Evolutionary conservation across 1,140 invertebrate genomes (phyloP).

Genomic region (Portunus trituberculatus): DNA sequence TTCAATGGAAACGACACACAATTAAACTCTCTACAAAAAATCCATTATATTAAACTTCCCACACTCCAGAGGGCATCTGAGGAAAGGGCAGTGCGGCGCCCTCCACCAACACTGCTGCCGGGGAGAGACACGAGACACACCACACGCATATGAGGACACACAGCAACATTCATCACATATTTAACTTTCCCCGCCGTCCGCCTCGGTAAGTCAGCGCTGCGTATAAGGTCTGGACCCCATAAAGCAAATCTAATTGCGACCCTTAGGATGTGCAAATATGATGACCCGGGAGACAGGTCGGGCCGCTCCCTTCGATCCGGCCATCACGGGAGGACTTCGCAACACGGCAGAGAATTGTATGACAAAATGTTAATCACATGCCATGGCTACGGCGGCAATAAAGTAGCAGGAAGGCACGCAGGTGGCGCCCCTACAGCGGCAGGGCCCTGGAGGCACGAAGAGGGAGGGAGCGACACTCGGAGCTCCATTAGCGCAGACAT

Average conservation of each 20-base stretch:
- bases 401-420: not conserved
- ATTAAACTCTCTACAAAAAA: too few relatives aligned
- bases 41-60: too few relatives aligned
- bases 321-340: not conserved
- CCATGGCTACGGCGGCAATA: not conserved
- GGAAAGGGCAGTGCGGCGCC: too few relatives aligned
- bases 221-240: not conserved
- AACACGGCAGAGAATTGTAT: not conserved
- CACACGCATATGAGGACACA: not conserved
- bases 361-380: slow-evolving; percentile 4
- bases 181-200: not conserved
- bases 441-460: not conserved
- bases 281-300: not conserved
- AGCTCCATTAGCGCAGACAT: slow-evolving; percentile 35
- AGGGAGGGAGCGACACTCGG: not conserved
- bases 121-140: not conserved
- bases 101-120: too few relatives aligned
- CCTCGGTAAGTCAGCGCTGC: not conserved
- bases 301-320: not conserved
- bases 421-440: not conserved
- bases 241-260: not conserved
- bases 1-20: not conserved
- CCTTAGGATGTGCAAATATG: slow-evolving; percentile 1
- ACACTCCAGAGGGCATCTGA: too few relatives aligned
- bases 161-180: not conserved